Evolutionary conservation across 2,113 vertebrate species (phyloP).

Genomic region (Myrmophylax atrothorax): DNA sequence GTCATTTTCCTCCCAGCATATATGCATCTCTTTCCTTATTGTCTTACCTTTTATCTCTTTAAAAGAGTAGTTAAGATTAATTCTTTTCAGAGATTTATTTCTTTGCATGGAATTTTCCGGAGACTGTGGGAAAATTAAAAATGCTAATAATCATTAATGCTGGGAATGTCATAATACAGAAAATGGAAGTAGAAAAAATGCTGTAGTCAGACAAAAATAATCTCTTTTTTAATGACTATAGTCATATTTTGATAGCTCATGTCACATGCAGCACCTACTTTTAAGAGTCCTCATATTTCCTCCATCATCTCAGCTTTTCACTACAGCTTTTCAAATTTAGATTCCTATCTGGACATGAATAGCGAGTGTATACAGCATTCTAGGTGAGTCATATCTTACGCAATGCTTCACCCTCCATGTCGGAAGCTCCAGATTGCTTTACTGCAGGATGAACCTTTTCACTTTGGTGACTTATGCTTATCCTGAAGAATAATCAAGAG

Average conservation of each 20-base stretch:
- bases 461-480: background rate
- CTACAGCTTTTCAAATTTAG: background rate
- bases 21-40: background rate
- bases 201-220: background rate
- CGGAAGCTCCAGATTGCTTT: background rate
- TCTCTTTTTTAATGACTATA: background rate
- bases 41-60: background rate
- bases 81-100: background rate
- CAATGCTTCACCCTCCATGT: background rate
- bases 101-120: background rate
- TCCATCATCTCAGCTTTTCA: background rate
- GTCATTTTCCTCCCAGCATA: background rate
- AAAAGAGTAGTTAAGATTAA: background rate
- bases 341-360: background rate
- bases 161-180: background rate
- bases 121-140: background rate
- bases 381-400: fast-evolving
- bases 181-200: background rate
- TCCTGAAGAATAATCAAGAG: background rate
- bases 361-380: background rate
- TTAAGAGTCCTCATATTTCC: background rate
- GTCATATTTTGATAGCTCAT: background rate
- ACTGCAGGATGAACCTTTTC: background rate
- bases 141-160: background rate
- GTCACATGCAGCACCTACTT: background rate